Percentiles rank a stretch among this genome's conserved stretches.
phyloP scores from a whole-genome alignment of 2,113 vertebrate genomes.

The Tychaedon coryphoeus region DNA sequence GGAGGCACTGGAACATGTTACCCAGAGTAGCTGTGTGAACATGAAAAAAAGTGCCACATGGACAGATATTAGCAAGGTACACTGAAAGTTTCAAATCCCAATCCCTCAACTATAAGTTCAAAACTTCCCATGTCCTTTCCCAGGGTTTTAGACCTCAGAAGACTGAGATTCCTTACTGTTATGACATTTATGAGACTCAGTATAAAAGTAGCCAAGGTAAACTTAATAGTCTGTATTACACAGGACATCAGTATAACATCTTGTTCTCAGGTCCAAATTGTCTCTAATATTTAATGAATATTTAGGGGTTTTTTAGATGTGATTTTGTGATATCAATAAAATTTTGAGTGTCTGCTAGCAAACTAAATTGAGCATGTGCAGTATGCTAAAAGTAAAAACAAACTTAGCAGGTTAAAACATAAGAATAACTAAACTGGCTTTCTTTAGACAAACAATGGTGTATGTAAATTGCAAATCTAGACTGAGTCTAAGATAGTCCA shows the following conservation, averaged over 20 bases:
- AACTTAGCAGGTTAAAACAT: not conserved
- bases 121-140: not conserved
- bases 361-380: not conserved
- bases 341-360: not conserved
- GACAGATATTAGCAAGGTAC: not conserved
- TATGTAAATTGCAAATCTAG: not conserved
- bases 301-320: not conserved
- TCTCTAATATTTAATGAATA: not conserved
- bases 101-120: not conserved
- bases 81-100: not conserved
- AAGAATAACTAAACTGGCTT: not conserved
- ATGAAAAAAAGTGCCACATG: not conserved
- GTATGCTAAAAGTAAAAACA: not conserved
- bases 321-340: not conserved
- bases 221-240: not conserved
- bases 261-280: not conserved
- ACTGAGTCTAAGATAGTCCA: not conserved
- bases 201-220: not conserved
- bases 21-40: not conserved
- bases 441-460: not conserved
- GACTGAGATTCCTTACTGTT: not conserved
- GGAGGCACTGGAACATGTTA: not conserved
- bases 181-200: not conserved
- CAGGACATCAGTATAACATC: not conserved
- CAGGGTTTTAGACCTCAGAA: not conserved